Percentiles rank a stretch among this genome's conserved stretches.
These are phyloP conservation scores for Calliopsis andreniformis DNA, from an alignment of 1,140 invertebrate genomes.

Conservation along the genomic window DNA sequence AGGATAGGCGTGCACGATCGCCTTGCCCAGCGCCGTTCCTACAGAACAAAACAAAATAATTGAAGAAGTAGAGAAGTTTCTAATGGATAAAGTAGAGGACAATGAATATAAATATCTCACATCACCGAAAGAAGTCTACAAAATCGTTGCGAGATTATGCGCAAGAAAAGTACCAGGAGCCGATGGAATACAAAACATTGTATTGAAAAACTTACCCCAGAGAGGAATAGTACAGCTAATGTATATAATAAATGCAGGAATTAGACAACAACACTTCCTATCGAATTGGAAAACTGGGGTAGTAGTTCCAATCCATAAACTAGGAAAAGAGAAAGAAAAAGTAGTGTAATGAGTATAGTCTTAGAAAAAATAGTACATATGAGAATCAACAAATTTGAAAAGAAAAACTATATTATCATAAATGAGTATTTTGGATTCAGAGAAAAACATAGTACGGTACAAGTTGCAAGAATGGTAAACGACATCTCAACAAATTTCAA, in stretches of 20 bases:
- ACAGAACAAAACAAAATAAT: slow-evolving; percentile 52
- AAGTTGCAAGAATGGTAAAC: slow-evolving; percentile 64
- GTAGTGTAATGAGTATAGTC: neutral
- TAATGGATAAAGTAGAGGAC: neutral
- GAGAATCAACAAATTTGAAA: neutral
- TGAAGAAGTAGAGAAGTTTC: slow-evolving; percentile 10
- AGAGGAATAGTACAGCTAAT: slow-evolving; percentile 64
- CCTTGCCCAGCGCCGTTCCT: no score
- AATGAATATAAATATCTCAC: neutral
- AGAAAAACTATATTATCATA: neutral
- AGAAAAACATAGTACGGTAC: slow-evolving; percentile 58
- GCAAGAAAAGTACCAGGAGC: slow-evolving; percentile 47
- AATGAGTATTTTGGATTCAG: slow-evolving; percentile 72
- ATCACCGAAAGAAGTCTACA: slow-evolving; percentile 11
- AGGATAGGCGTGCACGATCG: no score
- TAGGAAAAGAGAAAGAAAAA: slow-evolving; percentile 65
- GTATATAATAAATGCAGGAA: slow-evolving; percentile 64
- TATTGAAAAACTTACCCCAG: slow-evolving; percentile 69
- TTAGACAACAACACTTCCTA: slow-evolving; percentile 69
- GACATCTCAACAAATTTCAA: slow-evolving; percentile 63
- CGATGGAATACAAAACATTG: slow-evolving; percentile 67
- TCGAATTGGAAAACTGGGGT: slow-evolving; percentile 71
- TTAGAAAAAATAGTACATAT: neutral
- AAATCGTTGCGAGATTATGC: slow-evolving; percentile 19
- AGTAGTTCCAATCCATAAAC: slow-evolving; percentile 74